A percentile compares a stretch with the other conserved stretches of the same genome.
phyloP scores from a whole-genome alignment of 2,113 vertebrate genomes.

The Barnardius zonarius region DNA sequence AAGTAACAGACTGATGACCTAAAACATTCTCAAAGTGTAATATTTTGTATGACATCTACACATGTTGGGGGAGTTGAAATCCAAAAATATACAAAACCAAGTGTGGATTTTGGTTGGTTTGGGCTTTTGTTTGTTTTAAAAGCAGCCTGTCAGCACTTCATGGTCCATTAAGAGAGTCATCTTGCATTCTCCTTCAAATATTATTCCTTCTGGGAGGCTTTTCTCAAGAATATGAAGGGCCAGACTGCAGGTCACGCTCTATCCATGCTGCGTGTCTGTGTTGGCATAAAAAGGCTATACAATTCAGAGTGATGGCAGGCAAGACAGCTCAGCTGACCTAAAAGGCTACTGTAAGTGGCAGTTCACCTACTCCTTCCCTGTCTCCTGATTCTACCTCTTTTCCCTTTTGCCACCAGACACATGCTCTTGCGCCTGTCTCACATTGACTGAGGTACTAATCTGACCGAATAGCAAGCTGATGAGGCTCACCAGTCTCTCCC shows the following conservation, averaged over 20 bases:
- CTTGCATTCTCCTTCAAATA: background rate
- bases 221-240: background rate
- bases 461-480: background rate
- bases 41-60: background rate
- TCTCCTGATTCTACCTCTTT: background rate
- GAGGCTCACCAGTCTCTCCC: background rate
- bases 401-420: background rate
- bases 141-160: conserved; percentile 58
- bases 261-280: background rate
- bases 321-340: background rate
- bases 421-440: background rate
- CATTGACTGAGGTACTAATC: no score
- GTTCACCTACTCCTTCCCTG: background rate
- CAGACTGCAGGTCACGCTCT: background rate
- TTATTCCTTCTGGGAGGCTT: background rate
- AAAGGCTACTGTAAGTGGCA: background rate
- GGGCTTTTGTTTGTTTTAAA: conserved; percentile 45
- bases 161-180: background rate
- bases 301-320: background rate
- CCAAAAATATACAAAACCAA: conserved; percentile 13
- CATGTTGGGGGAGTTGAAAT: background rate
- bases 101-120: background rate
- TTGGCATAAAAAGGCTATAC: background rate
- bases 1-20: conserved; percentile 33
- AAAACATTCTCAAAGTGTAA: background rate